Evolutionary conservation across 2,797 vertebrate species (phyloP), one percentile per base, ranked within the genome.

Genomic region (Emydoidea blandingii): DNA sequence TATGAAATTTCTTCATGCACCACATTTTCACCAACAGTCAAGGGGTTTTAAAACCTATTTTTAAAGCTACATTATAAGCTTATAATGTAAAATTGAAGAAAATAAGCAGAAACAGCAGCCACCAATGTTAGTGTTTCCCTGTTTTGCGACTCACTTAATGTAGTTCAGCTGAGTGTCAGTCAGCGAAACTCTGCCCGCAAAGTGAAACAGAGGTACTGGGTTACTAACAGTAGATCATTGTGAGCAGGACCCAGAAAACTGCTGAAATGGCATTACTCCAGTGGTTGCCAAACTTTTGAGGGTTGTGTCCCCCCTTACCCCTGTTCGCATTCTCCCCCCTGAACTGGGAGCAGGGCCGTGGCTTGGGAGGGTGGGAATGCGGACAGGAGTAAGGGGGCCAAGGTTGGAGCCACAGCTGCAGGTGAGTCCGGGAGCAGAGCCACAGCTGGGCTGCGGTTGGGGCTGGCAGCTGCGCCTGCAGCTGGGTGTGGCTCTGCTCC

Each of bases 141-240:
- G n/a, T 74, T 1, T 47, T 88, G 86, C 47, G 65, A 44, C 74
- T 59, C 68, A 41, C 12, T 25, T 53, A 44, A 54, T 19, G 41
- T 68, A 44, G 27, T 37, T 80, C 18, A 25, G 68, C 41, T 50
- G 37, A 41, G 41, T 41, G 5, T 41, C 41, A 25, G 27, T 27
- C 25, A 21, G 76, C 49, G 79, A 78, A 52, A 74, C 86, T 62
- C 25, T 95, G 29, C 85, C 91, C 85, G 34, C 29, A 5, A 44
- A 57, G 41, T 25, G 91, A 47, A 79, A 1, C 47, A 72, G 18
- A 76, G 74, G 12, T 25, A 7, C 44, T 44, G 44, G 44, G 2
- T 44, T 44, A 44, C 6, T 44, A 44, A 44, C 11, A 41, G 52
- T 53, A 53, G 79, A 2, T 2, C 49, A 54, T 3, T 59, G 25